Percentiles rank a stretch among this genome's conserved stretches.
phyloP scores from a whole-genome alignment of 2,797 vertebrate genomes.

The Scolopax bukidnonensis region DNA sequence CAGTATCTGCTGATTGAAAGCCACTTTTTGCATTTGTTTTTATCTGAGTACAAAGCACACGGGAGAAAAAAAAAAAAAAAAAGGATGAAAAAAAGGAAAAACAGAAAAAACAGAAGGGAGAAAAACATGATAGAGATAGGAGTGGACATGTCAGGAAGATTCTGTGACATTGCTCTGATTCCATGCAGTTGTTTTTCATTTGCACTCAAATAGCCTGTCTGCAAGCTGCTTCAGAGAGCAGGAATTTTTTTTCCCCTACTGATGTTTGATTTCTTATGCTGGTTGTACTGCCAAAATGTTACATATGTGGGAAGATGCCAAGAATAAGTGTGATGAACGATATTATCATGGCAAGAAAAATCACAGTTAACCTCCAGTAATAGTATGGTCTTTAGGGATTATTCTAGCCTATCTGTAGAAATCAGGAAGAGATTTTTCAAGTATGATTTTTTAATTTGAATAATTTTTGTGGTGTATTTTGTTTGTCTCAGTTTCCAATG shows the following conservation, averaged over 20 bases:
- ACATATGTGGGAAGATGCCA: background rate
- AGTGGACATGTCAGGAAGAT: background rate
- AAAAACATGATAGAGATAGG: background rate
- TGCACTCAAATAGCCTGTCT: background rate
- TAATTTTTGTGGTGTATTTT: background rate
- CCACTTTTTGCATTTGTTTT: background rate
- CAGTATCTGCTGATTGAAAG: background rate
- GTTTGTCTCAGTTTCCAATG: background rate
- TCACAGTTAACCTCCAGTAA: background rate
- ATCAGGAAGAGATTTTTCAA: background rate
- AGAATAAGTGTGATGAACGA: background rate
- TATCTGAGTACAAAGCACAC: background rate
- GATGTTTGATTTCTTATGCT: background rate
- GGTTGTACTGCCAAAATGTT: background rate
- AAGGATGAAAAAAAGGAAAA: background rate
- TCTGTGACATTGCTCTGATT: background rate
- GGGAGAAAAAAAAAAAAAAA: background rate
- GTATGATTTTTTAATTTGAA: background rate
- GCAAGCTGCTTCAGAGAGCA: background rate
- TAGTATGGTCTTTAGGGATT: background rate
- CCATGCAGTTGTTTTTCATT: background rate
- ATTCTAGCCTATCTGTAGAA: background rate
- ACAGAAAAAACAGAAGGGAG: background rate
- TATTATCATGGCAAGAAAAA: background rate
- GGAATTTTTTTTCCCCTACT: background rate